Base-by-base conservation (phyloP, 1,140 invertebrate genomes). In the Hormaphis cornu region DNA sequence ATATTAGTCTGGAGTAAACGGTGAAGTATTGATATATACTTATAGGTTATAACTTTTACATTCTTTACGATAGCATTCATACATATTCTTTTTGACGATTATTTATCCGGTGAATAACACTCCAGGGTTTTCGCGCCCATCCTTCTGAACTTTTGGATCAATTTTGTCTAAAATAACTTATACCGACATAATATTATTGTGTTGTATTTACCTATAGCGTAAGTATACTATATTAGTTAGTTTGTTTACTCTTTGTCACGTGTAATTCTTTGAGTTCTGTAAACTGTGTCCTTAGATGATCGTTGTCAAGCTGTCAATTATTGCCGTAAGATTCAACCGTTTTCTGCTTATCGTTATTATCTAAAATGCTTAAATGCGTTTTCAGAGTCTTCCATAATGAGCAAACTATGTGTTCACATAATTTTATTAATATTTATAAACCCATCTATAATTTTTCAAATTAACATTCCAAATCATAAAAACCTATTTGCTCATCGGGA, bases 321-420 rank as follows among this genome's bases (percentile, higher is more conserved):
- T n/a, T n/a, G n/a, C n/a, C n/a, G n/a, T n/a, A n/a, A n/a, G n/a
- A n/a, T n/a, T n/a, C n/a, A n/a, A n/a, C n/a, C n/a, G n/a, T n/a
- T n/a, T n/a, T n/a, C n/a, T n/a, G n/a, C n/a, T n/a, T n/a, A n/a
- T n/a, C n/a, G n/a, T n/a, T n/a, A n/a, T n/a, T n/a, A n/a, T n/a
- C n/a, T n/a, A n/a, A n/a, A n/a, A n/a, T n/a, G n/a, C n/a, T n/a
- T n/a, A n/a, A 42, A 42, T n/a, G 40, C n/a, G 40, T 53, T 16
- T 48, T 48, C 46, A 9, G 44, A 16, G 61, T 66, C 61, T 66
- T 66, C 61, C 61, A 66, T 66, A 50, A 50, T 48, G 44, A 48
- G 61, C 61, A 66, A 66, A 50, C 8, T 30, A 66, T 66, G 61
- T 66, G 61, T 66, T 66, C 61, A 66, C 12, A 9, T 42, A 42